Conservation (phyloP, 2,888 invertebrate species). For the Melieria crassipennis region DNA sequence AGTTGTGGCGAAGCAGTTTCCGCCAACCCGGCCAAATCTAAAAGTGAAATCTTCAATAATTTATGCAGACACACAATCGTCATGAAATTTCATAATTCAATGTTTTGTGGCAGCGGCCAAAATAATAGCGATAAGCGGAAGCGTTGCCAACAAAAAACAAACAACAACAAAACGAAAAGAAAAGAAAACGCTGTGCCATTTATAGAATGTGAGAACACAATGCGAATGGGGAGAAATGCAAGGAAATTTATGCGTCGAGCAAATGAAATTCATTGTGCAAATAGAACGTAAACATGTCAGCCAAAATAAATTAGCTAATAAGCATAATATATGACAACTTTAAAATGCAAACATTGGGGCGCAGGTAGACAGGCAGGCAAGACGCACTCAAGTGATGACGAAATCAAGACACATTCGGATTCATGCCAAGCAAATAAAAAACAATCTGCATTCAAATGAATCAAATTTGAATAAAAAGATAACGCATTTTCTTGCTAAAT, state of each 20-base stretch:
- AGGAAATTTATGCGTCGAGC: neutral
- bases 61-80: constrained; percentile 11
- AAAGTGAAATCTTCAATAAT: neutral
- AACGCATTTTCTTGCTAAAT: constrained; percentile 14
- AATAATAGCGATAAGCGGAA: neutral
- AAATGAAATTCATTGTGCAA: constrained; percentile 43
- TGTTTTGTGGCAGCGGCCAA: neutral
- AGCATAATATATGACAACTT: constrained; percentile 51
- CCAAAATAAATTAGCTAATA: constrained; percentile 54
- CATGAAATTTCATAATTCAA: constrained; percentile 15
- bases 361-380: neutral
- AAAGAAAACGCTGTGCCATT: neutral
- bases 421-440: neutral
- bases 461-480: constrained; percentile 25
- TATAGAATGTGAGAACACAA: neutral
- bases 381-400: too few species aligned
- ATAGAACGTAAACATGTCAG: constrained; percentile 51
- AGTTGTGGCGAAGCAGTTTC: too few species aligned
- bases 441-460: constrained; percentile 28
- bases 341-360: constrained; percentile 22
- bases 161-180: neutral
- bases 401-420: too few species aligned
- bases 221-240: constrained; percentile 13
- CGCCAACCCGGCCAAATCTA: too few species aligned
- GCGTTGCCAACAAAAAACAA: neutral